Evolutionary conservation across 1,140 invertebrate genomes (phyloP), one percentile per base, ranked within the genome.

Genomic region (Drosophila nebulosa): DNA sequence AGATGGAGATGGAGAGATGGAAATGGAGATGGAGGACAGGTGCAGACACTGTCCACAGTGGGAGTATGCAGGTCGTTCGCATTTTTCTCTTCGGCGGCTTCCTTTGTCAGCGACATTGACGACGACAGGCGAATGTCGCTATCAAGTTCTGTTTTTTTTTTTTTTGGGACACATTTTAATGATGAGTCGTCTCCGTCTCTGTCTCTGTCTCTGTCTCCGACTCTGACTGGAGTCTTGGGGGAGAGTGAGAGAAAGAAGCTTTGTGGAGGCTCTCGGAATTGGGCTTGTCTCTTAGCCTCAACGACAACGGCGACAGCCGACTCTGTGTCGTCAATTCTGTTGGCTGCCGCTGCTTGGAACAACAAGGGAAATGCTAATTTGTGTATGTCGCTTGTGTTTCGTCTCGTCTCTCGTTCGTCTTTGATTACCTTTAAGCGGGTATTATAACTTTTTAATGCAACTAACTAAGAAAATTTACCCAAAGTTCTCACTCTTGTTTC

Each of bases 301-400:
- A 46, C 30, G 53, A 32, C 26, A 58, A 57, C 61, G 46, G 55
- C 42, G 62, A 66, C 22, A 63, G 65, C 27, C 14, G 63, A 46
- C 27, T 35, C 27, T 35, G 18, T 30, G 51, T 55, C 52, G 52
- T 53, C 51, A 46, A 18, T 46, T 46, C 39, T 46, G 51, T 55
- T 30, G 46, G 46, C 46, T 51, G 46, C 46, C 22, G 46, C 73
- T 55, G 53, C 14, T 64, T 69, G 79, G 64, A 66, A 71, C 78
- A 69, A 86, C 78, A 86, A 86, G 83, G 83, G 78, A 86, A 86
- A 86, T 86, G 83, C 83, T 88, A 86, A 86, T 86, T 86, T 86
- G 83, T 81, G 83, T 88, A 69, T 78, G 84, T 88, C 70, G 74
- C 78, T 88, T 74, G 64, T 52, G 53, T 69, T 69, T 75, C 69